Percentiles rank a stretch among this genome's conserved stretches.
Conservation (phyloP, 2,888 invertebrate species). For the Heliconius erato region DNA sequence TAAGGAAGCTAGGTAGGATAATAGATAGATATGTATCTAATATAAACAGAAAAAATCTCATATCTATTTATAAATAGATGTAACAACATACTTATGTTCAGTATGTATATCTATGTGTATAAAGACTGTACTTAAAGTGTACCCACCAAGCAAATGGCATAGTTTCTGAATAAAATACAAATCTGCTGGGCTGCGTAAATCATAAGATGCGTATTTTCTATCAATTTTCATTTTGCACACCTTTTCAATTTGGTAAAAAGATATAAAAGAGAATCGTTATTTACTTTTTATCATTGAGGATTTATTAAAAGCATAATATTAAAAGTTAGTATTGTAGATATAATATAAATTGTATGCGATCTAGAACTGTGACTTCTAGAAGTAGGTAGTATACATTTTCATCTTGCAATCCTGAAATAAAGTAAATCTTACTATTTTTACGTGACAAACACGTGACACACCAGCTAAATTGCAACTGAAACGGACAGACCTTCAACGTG, state of each 20-base stretch:
- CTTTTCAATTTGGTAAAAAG: no score
- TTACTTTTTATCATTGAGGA: no score
- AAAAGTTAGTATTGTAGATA: no score
- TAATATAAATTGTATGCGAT: no score
- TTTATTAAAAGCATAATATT: no score
- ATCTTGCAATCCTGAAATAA: not conserved
- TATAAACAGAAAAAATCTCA: not conserved
- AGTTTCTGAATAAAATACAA: not conserved
- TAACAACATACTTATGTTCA: not conserved
- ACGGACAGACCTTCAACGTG: slow-evolving; percentile 1
- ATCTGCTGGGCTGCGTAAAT: not conserved
- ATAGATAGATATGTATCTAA: no score
- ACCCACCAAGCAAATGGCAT: not conserved
- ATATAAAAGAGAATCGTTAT: no score
- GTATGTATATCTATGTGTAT: not conserved
- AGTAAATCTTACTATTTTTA: not conserved
- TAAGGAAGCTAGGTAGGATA: no score
- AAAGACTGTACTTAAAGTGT: not conserved
- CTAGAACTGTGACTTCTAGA: no score
- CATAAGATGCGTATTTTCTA: not conserved
- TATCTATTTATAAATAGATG: not conserved
- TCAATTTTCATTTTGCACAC: no score
- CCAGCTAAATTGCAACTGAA: not conserved
- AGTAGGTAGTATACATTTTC: no score
- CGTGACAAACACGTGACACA: not conserved